Conservation (phyloP, 2,113 vertebrate species). For the Carassius carassius region DNA sequence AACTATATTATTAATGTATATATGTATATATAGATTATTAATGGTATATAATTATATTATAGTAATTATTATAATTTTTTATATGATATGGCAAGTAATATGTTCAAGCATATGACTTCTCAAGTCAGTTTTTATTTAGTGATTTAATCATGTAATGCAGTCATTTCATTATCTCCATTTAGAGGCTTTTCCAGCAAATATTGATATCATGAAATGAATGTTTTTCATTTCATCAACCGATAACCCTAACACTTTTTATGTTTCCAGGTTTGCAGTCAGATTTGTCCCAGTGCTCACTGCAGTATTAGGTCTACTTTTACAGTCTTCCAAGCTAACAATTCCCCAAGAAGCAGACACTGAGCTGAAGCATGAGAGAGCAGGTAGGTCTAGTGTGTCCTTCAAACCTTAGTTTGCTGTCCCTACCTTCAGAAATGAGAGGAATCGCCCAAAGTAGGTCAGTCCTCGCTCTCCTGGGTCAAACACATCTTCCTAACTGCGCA, state of each 20-base stretch:
- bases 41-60: too few species aligned
- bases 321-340: slow-evolving; percentile 31
- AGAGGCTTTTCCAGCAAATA: background rate
- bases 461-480: slow-evolving; percentile 66
- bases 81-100: too few species aligned
- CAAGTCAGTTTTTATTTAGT: background rate
- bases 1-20: too few species aligned
- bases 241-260: background rate
- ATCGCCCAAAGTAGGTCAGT: slow-evolving; percentile 55
- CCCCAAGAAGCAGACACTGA: slow-evolving; percentile 3
- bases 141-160: background rate
- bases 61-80: too few species aligned
- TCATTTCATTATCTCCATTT: background rate
- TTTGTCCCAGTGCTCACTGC: background rate
- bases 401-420: slow-evolving; percentile 12
- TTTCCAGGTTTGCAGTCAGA: background rate
- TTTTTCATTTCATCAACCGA: background rate
- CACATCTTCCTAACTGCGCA: slow-evolving; percentile 56
- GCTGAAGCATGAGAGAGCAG: slow-evolving; percentile 21
- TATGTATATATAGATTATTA: too few species aligned
- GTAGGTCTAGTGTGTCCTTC: slow-evolving; percentile 44
- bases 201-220: background rate
- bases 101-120: too few species aligned
- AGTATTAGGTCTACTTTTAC: slow-evolving; percentile 1
- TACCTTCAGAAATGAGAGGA: slow-evolving; percentile 48